These are phyloP conservation scores for Hippocampus abdominalis DNA, from an alignment of 2,113 vertebrate species.

Conservation along the genomic window DNA sequence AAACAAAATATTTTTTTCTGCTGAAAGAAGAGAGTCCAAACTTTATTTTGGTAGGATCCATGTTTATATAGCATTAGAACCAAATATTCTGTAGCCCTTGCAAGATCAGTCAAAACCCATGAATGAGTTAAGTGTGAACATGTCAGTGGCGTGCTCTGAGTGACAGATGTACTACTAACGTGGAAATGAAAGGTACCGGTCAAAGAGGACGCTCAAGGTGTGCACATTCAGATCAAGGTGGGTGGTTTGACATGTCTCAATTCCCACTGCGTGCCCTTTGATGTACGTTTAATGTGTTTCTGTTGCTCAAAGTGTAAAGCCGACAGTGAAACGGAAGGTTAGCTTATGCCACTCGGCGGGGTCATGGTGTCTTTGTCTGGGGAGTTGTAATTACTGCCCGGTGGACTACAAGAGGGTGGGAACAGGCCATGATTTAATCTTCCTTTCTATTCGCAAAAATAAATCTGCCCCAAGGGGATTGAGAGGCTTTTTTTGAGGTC, in stretches of 20 bases:
- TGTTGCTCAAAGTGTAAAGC: constrained; percentile 54
- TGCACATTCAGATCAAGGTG: constrained; percentile 21
- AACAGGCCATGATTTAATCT: constrained; percentile 54
- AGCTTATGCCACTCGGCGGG: constrained; percentile 36
- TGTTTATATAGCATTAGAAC: too few relatives aligned
- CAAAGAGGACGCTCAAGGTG: constrained; percentile 23
- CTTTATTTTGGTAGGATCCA: too few relatives aligned
- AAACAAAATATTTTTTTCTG: too few relatives aligned
- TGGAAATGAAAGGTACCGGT: too few relatives aligned
- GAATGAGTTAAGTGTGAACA: too few relatives aligned
- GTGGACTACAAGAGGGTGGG: constrained; percentile 45
- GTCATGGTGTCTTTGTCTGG: constrained; percentile 58
- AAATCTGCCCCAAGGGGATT: constrained; percentile 40
- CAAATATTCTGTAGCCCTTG: too few relatives aligned
- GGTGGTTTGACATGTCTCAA: constrained; percentile 30
- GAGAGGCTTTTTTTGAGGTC: constrained; percentile 42
- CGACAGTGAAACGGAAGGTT: constrained; percentile 52
- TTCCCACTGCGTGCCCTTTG: constrained; percentile 23
- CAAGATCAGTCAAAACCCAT: too few relatives aligned
- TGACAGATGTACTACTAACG: too few relatives aligned
- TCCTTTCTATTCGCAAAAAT: constrained; percentile 52
- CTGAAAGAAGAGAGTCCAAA: too few relatives aligned
- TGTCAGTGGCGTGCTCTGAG: too few relatives aligned
- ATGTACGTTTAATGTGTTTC: constrained; percentile 42
- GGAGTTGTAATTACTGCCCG: constrained; percentile 60